phyloP scores from a whole-genome alignment of 2,113 vertebrate genomes.

The Isichthys henryi region DNA sequence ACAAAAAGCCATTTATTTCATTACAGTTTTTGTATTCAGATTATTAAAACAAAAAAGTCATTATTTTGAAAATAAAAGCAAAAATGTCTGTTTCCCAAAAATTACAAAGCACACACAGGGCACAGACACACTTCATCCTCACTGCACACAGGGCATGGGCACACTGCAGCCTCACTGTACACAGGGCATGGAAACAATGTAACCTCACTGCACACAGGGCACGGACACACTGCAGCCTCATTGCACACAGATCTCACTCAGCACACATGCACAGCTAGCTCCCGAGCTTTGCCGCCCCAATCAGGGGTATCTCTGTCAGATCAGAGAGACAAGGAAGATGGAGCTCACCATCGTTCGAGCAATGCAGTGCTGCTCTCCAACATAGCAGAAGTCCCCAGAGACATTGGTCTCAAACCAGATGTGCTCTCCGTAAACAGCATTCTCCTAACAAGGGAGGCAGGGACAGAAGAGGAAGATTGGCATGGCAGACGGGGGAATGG shows the following conservation, averaged over 20 bases:
- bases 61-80: neutral
- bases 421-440: slow-evolving; percentile 82
- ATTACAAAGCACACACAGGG: neutral
- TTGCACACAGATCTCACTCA: neutral
- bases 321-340: neutral
- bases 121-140: neutral
- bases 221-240: neutral
- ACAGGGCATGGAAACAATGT: neutral
- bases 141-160: neutral
- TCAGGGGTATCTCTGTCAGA: neutral
- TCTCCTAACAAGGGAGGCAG: slow-evolving; percentile 59
- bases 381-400: slow-evolving; percentile 91
- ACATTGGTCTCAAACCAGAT: slow-evolving; percentile 92
- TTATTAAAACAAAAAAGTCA: neutral
- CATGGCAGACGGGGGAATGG: neutral
- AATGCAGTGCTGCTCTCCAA: slow-evolving; percentile 89
- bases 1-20: neutral
- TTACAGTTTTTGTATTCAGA: neutral
- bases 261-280: neutral
- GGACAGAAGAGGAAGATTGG: neutral
- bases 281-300: neutral
- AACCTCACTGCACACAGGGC: neutral
- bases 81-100: neutral
- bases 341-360: slow-evolving; percentile 79
- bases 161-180: neutral